Conservation (phyloP, 2,797 vertebrate species). For the Benthosema pterotum region DNA sequence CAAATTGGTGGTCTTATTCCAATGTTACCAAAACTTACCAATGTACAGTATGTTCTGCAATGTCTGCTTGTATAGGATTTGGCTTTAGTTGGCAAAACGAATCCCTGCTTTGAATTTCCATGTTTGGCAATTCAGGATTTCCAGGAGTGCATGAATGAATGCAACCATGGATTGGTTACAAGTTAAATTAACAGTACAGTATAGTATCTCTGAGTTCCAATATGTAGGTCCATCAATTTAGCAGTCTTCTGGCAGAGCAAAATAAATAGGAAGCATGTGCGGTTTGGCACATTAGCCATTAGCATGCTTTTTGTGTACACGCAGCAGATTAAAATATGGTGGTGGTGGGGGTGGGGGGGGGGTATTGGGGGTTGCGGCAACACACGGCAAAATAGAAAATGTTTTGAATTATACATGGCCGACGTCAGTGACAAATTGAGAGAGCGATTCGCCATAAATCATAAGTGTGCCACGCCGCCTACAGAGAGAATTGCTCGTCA, state of each 20-base stretch:
- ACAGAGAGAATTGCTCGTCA: conserved; percentile 71
- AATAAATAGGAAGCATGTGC: neutral
- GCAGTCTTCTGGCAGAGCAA: neutral
- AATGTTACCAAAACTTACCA: too few relatives aligned
- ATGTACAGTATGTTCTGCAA: too few relatives aligned
- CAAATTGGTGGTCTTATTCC: too few relatives aligned
- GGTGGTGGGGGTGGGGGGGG: neutral
- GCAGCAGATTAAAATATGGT: conserved; percentile 41
- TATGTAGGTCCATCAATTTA: too few relatives aligned
- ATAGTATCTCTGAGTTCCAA: too few relatives aligned
- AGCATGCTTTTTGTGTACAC: conserved; percentile 39
- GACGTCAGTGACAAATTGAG: conserved; percentile 78
- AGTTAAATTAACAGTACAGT: too few relatives aligned
- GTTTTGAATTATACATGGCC: conserved; percentile 80
- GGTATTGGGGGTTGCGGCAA: conserved; percentile 16
- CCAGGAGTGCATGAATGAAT: too few relatives aligned
- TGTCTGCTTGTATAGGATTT: too few relatives aligned
- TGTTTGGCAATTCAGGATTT: too few relatives aligned
- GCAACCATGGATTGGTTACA: too few relatives aligned
- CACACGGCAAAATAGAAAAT: conserved; percentile 71
- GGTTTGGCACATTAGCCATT: conserved; percentile 12
- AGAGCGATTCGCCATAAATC: conserved; percentile 79
- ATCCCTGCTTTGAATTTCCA: too few relatives aligned
- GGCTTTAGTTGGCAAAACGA: too few relatives aligned
- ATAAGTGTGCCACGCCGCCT: conserved; percentile 64